Evolutionary conservation across 2,113 vertebrate genomes (phyloP), one percentile per base, ranked within the genome.

Genomic region (Orcinus orca): DNA sequence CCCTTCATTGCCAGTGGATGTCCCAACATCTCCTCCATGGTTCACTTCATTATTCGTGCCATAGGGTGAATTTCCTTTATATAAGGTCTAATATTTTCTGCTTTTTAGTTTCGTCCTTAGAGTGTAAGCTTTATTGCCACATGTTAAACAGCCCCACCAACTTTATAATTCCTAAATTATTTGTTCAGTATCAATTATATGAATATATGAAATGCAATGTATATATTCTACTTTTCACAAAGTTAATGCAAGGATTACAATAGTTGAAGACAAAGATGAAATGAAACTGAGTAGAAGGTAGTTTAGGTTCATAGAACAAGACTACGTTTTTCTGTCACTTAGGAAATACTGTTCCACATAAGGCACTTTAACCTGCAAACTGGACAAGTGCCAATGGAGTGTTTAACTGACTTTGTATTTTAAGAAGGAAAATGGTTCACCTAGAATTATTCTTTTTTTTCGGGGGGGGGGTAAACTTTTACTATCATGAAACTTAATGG

Each of bases 221-320:
- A 10, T 77, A 29, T 26, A 29, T 94, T 71, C 5, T 93, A 26
- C 29, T 95, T 88, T 67, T 71, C 25, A 47, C 36, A 50, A 55
- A 14, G 12, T 58, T 95, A 89, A 36, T 87, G 12, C 18, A 93
- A 74, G 50, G 70, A 20, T 36, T 96, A 6, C 74, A 63, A 41
- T 84, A 90, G 91, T 21, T 91, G 53, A 87, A 73, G 81, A 79
- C 17, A 93, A 96, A 93, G 3, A 31, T 96, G 84, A 97, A 82
- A 67, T 70, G 23, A 71, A 26, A 65, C 65, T 80, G 36, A 33
- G 3, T n/a, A 94, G 70, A 90, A 36, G 41, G 58, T 60, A 60
- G 23, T 65, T 67, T 93, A 67, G 5, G 14, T 74, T 83, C 18
- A 90, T n/a, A 90, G 63, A 90, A 82, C 85, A 76, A 67, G 41